Evolutionary conservation across 2,888 invertebrate species (phyloP), one percentile per base, ranked within the genome.

Genomic region (Physocephala rufipes): DNA sequence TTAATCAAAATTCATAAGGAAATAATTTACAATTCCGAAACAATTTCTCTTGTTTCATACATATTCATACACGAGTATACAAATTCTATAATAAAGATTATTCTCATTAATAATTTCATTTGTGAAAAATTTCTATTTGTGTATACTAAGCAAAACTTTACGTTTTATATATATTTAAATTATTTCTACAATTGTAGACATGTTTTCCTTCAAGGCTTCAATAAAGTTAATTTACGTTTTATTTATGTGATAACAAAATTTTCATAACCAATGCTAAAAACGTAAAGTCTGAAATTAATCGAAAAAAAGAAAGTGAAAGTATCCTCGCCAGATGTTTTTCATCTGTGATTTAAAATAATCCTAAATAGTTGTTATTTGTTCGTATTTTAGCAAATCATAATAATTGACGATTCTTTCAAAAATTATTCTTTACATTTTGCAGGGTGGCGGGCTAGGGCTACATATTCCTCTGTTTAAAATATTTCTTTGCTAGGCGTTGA

Each of bases 401-500:
- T 47, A 64, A 64, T 47, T 26, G 51, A 49, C 45, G 19, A 47
- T 49, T 15, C 45, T 45, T 43, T 24, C 49, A 67, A 3, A 59
- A 53, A 53, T 21, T 53, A n/a, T 53, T 49, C 21, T 49, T 36
- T 49, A 36, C 21, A 13, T 9, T 36, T 36, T 9, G 36, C 36
- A 36, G 4, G 36, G 36, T 36, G 9, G 36, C 36, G 9, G 36
- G n/a, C n/a, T n/a, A n/a, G n/a, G n/a, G n/a, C n/a, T n/a, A 58
- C 16, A 55, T 24, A 58, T 26, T 45, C 51, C 19, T 62, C 67
- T 9, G 4, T 36, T 81, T 89, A 89, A 84, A 89, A 87, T 81
- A 93, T 91, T 87, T 95, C 94, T 87, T 96, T 95, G 80, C 95
- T 95, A 15, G 96, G 95, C 51, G 95, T 96, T 62, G 95, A 95